A percentile compares a stretch with the other conserved stretches of the same genome.
phyloP scores from a whole-genome alignment of 2,888 invertebrate species.

The Diarsia mendica region DNA sequence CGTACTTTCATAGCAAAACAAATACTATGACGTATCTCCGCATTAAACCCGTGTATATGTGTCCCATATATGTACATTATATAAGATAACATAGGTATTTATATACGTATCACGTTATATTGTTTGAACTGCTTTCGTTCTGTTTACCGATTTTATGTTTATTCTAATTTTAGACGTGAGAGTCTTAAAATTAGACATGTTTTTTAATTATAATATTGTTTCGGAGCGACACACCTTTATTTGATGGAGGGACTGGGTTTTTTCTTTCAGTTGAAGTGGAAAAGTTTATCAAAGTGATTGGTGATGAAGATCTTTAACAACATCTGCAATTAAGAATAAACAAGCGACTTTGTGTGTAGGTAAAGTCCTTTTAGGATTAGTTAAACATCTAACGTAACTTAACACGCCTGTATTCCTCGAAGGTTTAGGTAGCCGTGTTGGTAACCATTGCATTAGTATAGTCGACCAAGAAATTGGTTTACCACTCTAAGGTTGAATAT shows the following conservation, averaged over 20 bases:
- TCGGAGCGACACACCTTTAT: constrained; percentile 27
- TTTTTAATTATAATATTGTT: constrained; percentile 1
- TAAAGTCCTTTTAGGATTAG: neutral
- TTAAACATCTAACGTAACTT: neutral
- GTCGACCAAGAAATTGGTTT: too few species aligned
- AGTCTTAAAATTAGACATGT: constrained; percentile 42
- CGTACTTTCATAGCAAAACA: constrained; percentile 30
- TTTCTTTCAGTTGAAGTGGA: neutral
- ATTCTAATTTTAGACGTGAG: constrained; percentile 34
- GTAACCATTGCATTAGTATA: too few species aligned
- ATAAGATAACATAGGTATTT: constrained; percentile 16
- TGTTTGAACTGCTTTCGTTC: constrained; percentile 21
- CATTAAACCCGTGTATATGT: constrained; percentile 7
- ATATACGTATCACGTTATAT: constrained; percentile 30
- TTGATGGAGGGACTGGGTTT: neutral
- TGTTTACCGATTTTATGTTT: constrained; percentile 31
- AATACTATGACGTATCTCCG: constrained; percentile 13
- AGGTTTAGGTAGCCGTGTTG: too few species aligned
- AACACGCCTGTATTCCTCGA: too few species aligned
- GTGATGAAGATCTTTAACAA: neutral
- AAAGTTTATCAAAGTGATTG: neutral
- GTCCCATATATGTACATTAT: constrained; percentile 21
- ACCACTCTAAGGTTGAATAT: too few species aligned
- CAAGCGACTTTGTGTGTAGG: neutral
- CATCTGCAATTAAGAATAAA: too few species aligned